Conservation (phyloP, 1,140 invertebrate species). For the Drosophila nasuta region DNA sequence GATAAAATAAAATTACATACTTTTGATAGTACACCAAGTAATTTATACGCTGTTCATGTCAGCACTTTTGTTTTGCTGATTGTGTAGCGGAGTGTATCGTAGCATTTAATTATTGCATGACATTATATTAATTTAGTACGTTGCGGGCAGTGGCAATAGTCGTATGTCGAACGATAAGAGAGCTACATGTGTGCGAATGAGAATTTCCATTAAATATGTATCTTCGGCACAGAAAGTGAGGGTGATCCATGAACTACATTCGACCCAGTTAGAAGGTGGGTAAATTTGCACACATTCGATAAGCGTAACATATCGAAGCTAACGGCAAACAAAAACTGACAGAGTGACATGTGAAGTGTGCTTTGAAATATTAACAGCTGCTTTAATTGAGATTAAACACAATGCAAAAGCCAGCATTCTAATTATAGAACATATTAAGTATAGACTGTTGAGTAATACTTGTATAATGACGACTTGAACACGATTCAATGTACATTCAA, state of each 20-base stretch:
- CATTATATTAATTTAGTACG: constrained; percentile 41
- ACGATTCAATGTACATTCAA: too few relatives aligned
- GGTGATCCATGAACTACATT: constrained; percentile 10
- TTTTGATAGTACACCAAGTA: constrained; percentile 31
- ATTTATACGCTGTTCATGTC: constrained; percentile 3
- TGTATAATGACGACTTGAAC: neutral
- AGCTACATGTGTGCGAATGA: neutral
- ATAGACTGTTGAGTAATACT: neutral
- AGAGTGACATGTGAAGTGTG: constrained; percentile 4
- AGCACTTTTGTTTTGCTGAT: constrained; percentile 28
- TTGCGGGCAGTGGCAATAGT: constrained; percentile 28
- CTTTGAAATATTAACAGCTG: neutral
- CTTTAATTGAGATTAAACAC: constrained; percentile 21
- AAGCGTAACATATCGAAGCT: neutral
- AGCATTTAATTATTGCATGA: constrained; percentile 42
- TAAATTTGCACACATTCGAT: constrained; percentile 15
- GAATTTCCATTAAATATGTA: constrained; percentile 20
- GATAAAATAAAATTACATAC: constrained; percentile 11
- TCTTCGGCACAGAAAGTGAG: constrained; percentile 45
- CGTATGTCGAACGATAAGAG: constrained; percentile 49
- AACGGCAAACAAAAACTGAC: neutral
- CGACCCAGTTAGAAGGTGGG: neutral
- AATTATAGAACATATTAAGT: constrained; percentile 7
- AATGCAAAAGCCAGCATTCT: neutral
- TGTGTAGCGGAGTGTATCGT: constrained; percentile 40